A percentile compares a stretch with the other conserved stretches of the same genome.
Conservation (phyloP, 2,888 invertebrate genomes). For the Therioaphis trifolii region DNA sequence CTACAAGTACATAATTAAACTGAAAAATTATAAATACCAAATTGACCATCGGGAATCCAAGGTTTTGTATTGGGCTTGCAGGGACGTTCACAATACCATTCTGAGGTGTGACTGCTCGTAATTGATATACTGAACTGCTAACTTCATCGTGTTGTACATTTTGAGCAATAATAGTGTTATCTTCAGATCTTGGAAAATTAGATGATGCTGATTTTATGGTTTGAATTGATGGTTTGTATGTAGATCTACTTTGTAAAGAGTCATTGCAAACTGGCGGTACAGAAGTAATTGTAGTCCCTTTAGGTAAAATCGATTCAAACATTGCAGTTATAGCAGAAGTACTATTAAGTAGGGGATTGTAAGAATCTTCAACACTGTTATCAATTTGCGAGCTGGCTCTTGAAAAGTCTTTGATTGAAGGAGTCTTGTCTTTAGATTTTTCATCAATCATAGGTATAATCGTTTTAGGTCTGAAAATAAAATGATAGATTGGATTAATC, state of each 20-base stretch:
- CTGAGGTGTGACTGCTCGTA: neutral
- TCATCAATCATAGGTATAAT: neutral
- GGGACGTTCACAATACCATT: neutral
- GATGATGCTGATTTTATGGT: neutral
- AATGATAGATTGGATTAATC: neutral
- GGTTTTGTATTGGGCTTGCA: neutral
- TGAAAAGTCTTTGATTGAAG: neutral
- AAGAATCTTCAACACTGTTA: neutral
- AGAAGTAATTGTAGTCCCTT: neutral
- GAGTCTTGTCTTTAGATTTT: neutral
- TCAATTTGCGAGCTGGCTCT: neutral
- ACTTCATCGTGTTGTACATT: slow-evolving; percentile 34
- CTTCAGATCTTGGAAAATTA: neutral
- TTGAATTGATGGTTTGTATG: neutral
- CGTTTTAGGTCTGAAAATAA: slow-evolving; percentile 42
- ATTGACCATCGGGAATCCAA: neutral
- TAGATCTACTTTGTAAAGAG: neutral
- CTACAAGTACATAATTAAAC: too few relatives aligned
- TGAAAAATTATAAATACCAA: neutral
- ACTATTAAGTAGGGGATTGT: neutral
- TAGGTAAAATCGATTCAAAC: neutral
- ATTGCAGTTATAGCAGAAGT: neutral
- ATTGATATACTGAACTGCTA: neutral
- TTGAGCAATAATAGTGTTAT: slow-evolving; percentile 8
- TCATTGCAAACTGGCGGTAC: neutral